Percentiles rank a stretch among this genome's conserved stretches.
Conservation (phyloP, 1,140 invertebrate genomes). For the Leguminivora glycinivorella region DNA sequence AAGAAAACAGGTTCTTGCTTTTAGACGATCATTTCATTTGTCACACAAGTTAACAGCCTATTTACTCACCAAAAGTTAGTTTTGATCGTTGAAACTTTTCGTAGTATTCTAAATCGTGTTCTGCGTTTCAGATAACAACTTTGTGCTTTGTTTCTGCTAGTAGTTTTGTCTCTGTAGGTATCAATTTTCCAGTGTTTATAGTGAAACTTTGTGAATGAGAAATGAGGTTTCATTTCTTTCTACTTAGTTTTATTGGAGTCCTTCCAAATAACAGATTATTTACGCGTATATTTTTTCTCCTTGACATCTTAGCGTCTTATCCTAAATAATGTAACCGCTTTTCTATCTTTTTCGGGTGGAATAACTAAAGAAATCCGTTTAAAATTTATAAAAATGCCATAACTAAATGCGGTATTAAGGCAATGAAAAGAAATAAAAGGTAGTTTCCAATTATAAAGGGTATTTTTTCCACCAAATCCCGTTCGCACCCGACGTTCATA, state of each 20-base stretch:
- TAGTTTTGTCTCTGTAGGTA: neutral
- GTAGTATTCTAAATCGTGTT: slow-evolving; percentile 21
- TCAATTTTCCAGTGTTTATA: neutral
- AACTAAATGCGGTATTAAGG: neutral
- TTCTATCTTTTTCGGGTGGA: too few relatives aligned
- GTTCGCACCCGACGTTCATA: neutral
- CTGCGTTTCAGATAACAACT: slow-evolving; percentile 1
- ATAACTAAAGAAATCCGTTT: too few relatives aligned
- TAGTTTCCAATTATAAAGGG: neutral
- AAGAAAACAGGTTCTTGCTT: slow-evolving; percentile 25
- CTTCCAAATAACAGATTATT: neutral
- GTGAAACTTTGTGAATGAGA: slow-evolving; percentile 4
- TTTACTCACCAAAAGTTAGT: slow-evolving; percentile 15
- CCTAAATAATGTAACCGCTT: too few relatives aligned
- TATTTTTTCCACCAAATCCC: neutral
- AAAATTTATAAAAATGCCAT: too few relatives aligned
- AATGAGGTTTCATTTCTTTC: neutral
- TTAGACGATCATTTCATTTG: slow-evolving; percentile 28
- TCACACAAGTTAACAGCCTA: slow-evolving; percentile 28
- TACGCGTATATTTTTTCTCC: neutral
- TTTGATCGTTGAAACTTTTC: slow-evolving; percentile 10
- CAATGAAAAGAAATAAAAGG: neutral
- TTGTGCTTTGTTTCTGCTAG: neutral
- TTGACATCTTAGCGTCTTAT: too few relatives aligned
- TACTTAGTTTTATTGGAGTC: neutral